Evolutionary conservation across 2,113 vertebrate genomes (phyloP), one percentile per base, ranked within the genome.

Genomic region (Origma solitaria): DNA sequence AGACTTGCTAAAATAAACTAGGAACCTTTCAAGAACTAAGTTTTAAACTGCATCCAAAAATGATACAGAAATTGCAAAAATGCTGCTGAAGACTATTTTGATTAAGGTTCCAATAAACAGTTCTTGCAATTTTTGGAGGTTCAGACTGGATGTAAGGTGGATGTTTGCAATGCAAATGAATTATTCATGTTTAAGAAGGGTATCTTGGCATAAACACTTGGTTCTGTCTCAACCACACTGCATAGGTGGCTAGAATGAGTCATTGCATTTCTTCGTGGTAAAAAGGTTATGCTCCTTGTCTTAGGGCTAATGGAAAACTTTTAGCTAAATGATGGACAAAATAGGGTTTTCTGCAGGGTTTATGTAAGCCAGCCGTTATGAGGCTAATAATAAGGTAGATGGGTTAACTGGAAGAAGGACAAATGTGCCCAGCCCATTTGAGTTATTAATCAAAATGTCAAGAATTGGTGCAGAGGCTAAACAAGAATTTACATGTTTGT

Each of bases 261-360:
- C 28, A 54, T 7, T 58, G 22, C 7, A 45, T 68, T 82, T 80
- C 60, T 47, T 66, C 49, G 58, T 87, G 42, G 21, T 72, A 76
- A 22, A 91, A 58, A 28, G 42, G 13, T 49, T 45, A 58, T 17
- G 18, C 6, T 68, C 25, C 19, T 57, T 79, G 13, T 82, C 25
- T 58, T 40, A 78, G 6, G 20, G 17, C 7, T 38, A 47, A 70
- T 13, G 3, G 5, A 86, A 57, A 68, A 38, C 25, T 82, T 77
- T 60, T 22, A n/a, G 13, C 8, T 40, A 71, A 66, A 28, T 25
- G 23, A 38, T 35, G 16, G 35, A 17, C 27, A 68, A 83, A 88
- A 69, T 2, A 68, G 11, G 4, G 1, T 1, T 13, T 92, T 16
- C 37, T 45, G 13, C 7, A 42, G 13, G 2, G 3, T 7, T 57